These are phyloP conservation scores for Vireo griseus DNA, from an alignment of 2,797 vertebrate species.

Conservation along the genomic window DNA sequence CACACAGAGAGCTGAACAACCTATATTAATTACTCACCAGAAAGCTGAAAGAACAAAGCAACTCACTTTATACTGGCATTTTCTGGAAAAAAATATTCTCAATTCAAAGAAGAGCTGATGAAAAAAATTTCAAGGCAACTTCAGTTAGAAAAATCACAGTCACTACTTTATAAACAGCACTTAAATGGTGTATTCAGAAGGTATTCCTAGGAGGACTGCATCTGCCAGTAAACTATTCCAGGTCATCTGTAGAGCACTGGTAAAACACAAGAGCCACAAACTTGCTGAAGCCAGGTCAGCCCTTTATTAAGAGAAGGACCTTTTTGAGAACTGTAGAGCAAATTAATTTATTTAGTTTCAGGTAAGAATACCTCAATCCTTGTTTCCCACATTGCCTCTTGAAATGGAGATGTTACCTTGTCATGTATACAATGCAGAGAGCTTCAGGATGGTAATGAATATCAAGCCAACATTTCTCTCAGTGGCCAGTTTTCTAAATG, in stretches of 20 bases:
- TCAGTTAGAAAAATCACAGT: background rate
- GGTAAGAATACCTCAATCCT: conserved; percentile 39
- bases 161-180: conserved; percentile 6
- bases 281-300: conserved; percentile 23
- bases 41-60: background rate
- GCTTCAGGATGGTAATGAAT: conserved; percentile 48
- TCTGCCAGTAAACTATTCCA: conserved; percentile 11
- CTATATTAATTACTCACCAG: background rate
- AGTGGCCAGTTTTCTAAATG: conserved; percentile 53
- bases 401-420: conserved; percentile 61
- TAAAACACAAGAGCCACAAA: conserved; percentile 25
- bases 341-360: conserved; percentile 53
- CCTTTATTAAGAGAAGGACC: conserved; percentile 38
- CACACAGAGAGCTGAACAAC: background rate
- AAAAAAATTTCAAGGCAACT: background rate
- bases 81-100: background rate
- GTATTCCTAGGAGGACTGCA: background rate
- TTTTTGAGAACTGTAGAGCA: conserved; percentile 42
- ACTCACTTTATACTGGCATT: background rate
- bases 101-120: background rate
- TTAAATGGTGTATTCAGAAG: background rate
- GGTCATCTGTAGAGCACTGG: background rate
- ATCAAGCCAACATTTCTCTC: conserved; percentile 48
- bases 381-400: conserved; percentile 58
- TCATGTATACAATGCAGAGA: conserved; percentile 48